Percentiles rank a stretch among this genome's conserved stretches.
phyloP scores from a whole-genome alignment of 2,113 vertebrate genomes.

The Alouatta palliata region DNA sequence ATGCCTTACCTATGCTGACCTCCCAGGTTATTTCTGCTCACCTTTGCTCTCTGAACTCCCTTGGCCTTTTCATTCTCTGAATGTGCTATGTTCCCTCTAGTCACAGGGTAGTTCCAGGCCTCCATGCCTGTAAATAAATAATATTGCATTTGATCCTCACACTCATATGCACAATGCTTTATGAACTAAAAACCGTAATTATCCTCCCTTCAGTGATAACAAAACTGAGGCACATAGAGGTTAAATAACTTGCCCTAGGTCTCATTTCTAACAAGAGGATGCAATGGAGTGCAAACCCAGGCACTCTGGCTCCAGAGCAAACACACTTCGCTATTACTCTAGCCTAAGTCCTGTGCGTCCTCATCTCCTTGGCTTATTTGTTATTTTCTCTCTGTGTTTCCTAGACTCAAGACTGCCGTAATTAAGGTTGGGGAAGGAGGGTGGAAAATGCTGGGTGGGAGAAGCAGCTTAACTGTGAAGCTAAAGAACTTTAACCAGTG shows the following conservation, averaged over 20 bases:
- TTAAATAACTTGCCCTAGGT: background rate
- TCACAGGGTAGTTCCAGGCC: background rate
- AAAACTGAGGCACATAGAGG: background rate
- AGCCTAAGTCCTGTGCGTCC: background rate
- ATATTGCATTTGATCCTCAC: background rate
- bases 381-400: background rate
- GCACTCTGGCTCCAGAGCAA: background rate
- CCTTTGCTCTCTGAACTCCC: background rate
- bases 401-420: background rate
- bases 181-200: background rate
- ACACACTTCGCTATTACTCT: background rate
- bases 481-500: background rate
- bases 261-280: background rate
- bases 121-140: background rate
- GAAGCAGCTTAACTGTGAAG: background rate
- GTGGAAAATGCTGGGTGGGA: no score
- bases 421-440: no score
- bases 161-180: background rate
- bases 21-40: background rate
- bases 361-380: background rate
- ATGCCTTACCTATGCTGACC: background rate
- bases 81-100: background rate
- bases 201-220: background rate
- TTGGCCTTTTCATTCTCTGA: background rate
- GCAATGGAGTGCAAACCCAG: background rate